Percentiles rank a stretch among this genome's conserved stretches.
phyloP scores from a whole-genome alignment of 1,140 invertebrate genomes.

The Cotesia glomerata region DNA sequence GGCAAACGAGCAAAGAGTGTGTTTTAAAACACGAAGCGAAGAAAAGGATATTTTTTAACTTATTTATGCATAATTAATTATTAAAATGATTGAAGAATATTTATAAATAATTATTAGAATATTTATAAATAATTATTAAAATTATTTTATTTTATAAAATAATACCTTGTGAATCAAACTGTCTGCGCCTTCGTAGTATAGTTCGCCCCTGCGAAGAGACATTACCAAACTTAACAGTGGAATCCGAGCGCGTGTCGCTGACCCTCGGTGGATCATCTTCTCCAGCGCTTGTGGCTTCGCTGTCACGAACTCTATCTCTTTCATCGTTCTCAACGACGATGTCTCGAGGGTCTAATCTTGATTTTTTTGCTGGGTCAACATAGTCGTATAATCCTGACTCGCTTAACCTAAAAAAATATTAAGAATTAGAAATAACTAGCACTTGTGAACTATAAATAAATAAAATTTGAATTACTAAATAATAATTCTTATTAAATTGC shows the following conservation, averaged over 20 bases:
- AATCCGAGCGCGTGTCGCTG: slow-evolving; percentile 37
- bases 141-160: neutral
- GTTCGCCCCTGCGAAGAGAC: slow-evolving; percentile 52
- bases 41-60: neutral
- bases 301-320: slow-evolving; percentile 49
- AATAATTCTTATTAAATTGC: no score
- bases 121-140: neutral
- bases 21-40: neutral
- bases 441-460: no score
- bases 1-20: no score
- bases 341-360: slow-evolving; percentile 50
- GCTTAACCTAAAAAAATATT: slow-evolving; percentile 46
- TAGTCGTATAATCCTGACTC: slow-evolving; percentile 56
- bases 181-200: slow-evolving; percentile 55
- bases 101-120: no score
- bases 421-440: neutral
- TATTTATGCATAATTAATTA: no score
- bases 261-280: slow-evolving; percentile 57
- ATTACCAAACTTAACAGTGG: slow-evolving; percentile 35
- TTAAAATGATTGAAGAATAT: no score
- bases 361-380: slow-evolving; percentile 52
- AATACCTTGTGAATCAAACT: slow-evolving; percentile 60
- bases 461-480: no score
- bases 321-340: slow-evolving; percentile 52
- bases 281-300: slow-evolving; percentile 56